A percentile compares a stretch with the other conserved stretches of the same genome.
These are phyloP conservation scores for Harpagifer antarcticus DNA, from an alignment of 2,797 vertebrate species.

Conservation along the genomic window DNA sequence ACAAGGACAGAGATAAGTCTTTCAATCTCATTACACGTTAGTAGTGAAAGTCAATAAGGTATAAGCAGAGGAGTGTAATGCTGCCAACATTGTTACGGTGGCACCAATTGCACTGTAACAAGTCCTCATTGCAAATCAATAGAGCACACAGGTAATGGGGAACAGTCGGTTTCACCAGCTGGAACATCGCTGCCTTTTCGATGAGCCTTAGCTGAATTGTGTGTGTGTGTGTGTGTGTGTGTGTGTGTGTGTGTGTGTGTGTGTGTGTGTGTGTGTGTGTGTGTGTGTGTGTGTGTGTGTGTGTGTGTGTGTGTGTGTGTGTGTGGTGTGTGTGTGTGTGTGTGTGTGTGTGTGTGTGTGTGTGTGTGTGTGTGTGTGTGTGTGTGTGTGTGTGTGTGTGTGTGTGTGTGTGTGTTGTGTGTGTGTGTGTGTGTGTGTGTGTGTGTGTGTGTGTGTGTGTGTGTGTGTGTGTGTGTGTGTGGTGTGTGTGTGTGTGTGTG, in stretches of 20 bases:
- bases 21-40: constrained; percentile 45
- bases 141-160: constrained; percentile 20
- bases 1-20: constrained; percentile 54
- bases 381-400: background rate
- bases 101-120: constrained; percentile 29
- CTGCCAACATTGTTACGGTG: constrained; percentile 35
- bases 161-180: constrained; percentile 17
- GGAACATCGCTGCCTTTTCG: constrained; percentile 35
- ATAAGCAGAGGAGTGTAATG: constrained; percentile 23
- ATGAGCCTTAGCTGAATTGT: constrained; percentile 5
- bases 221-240: no score
- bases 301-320: background rate
- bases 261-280: background rate
- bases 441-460: background rate
- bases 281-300: background rate
- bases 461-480: background rate
- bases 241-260: background rate
- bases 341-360: background rate
- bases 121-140: constrained; percentile 47
- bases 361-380: background rate
- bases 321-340: background rate
- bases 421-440: background rate
- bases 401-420: background rate
- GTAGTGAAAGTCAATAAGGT: constrained; percentile 38
- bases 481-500: background rate